Evolutionary conservation across 1,140 invertebrate genomes (phyloP), one percentile per base, ranked within the genome.

Genomic region (Drosophila subpulchrella): DNA sequence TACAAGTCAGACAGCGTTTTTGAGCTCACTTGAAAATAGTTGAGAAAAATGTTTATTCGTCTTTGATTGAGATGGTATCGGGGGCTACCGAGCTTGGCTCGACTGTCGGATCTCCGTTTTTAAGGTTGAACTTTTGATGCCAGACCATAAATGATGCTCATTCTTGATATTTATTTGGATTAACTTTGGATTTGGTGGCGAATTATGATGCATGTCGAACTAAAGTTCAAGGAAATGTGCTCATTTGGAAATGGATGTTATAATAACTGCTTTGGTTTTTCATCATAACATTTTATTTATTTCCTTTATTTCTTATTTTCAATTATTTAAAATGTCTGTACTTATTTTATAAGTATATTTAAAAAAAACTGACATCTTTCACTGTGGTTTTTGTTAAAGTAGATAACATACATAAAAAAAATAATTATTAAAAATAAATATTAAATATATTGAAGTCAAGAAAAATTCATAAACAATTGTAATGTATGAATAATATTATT

Each of bases 1-100:
- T 78, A 88, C 75, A 82, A 86, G 75, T 88, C 76, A 79, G 79
- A 70, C 72, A 80, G 59, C 80, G 62, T 53, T 63, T 47, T 34
- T 3, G 34, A 51, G 77, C 53, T 65, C 55, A 72, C 65, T 72
- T 61, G 57, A 53, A 48, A 61, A 73, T 73, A 32, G 46, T 54
- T 53, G 32, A 34, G 32, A 36, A 61, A 73, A 73, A 54, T 73
- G 68, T 73, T 70, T 73, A 59, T 71, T 71, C 68, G 56, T 71
- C 44, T 71, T 71, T 42, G 53, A 72, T 72, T 72, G 66, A 71
- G 65, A 71, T 72, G 41, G 34, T 71, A 70, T 67, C 66, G 3
- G 32, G 32, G 32, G 44, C 63, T 39, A 20, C 13, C 12, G 4
- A 39, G 66, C 67, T 42, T 41, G 11, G 36, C 24, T 54, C 55